Percentiles rank a stretch among this genome's conserved stretches.
Evolutionary conservation across 2,888 invertebrate genomes (phyloP).

Genomic region (Tiliacea aurago): DNA sequence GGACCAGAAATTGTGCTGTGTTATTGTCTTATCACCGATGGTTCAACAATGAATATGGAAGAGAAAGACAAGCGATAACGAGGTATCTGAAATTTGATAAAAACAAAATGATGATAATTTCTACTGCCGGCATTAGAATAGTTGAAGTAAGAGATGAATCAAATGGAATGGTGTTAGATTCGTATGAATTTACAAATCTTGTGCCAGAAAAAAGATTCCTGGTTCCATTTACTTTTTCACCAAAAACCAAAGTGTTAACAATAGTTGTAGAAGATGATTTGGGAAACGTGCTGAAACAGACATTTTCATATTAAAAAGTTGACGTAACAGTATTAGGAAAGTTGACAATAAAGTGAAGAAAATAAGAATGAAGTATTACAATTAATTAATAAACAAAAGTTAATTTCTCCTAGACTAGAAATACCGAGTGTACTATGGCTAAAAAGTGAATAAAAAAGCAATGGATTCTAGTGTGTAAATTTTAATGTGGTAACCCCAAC

Average conservation of each 20-base stretch:
- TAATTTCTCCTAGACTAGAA: conserved; percentile 49
- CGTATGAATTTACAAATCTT: conserved; percentile 91
- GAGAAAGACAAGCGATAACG: conserved; percentile 89
- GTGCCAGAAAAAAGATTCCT: conserved; percentile 91
- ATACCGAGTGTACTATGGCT: conserved; percentile 34
- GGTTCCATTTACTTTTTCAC: conserved; percentile 89
- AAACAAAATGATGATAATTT: conserved; percentile 91
- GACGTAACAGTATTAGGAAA: conserved; percentile 68
- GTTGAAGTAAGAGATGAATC: conserved; percentile 92
- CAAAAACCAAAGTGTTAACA: conserved; percentile 87
- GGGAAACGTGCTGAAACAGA: conserved; percentile 92
- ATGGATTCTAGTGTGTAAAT: conserved; percentile 42
- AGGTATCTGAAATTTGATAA: conserved; percentile 89
- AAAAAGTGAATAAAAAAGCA: conserved; percentile 46
- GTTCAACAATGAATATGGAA: conserved; percentile 89
- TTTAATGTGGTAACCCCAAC: conserved; percentile 69
- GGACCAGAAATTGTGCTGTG: conserved; percentile 92
- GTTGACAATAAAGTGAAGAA: conserved; percentile 84
- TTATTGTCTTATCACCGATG: conserved; percentile 92
- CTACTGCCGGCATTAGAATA: conserved; percentile 92
- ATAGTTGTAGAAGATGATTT: conserved; percentile 93
- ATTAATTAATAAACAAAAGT: conserved; percentile 37
- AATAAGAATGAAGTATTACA: conserved; percentile 46
- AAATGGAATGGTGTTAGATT: conserved; percentile 91
- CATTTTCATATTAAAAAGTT: conserved; percentile 87